Evolutionary conservation across 2,888 invertebrate genomes (phyloP), one percentile per base, ranked within the genome.

Genomic region (Dromius quadrimaculatus): DNA sequence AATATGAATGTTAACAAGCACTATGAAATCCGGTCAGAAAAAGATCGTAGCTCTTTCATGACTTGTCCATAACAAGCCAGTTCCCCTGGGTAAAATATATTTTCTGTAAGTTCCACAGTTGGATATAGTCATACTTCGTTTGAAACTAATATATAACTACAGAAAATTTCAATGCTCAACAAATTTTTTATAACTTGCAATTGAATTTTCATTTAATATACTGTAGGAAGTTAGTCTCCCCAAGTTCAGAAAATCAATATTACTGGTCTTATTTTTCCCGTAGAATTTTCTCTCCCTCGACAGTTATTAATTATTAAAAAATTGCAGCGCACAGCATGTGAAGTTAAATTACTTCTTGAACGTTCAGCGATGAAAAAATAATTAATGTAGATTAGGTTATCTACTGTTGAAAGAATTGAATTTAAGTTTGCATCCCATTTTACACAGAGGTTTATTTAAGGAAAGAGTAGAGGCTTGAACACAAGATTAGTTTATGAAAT

Each of bases 231-330:
- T 1, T 36, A n/a, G 2, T 11, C 2, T n/a, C 50, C 17, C 13
- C 13, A 45, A 28, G 28, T 28, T 28, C 8, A 8, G 8, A 54
- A 54, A 54, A 54, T 54, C 50, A 54, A 54, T 54, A 54, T 1
- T 17, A 41, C 3, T 28, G 23, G 50, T 23, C 23, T 23, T 64
- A 47, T 64, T 64, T 36, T 64, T 64, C 36, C 32, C 45, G 50
- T 47, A 36, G 50, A 50, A 47, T 47, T 47, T 64, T 43, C 15
- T 13, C 20, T 22, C 64, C 64, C 32, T 11, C 34, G 64, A 50
- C 64, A 64, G 64, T 23, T 64, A 64, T 64, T 64, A 64, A 64
- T 64, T 64, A 64, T 64, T 64, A 64, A 64, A 64, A 64, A 64
- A 64, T 64, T 64, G 64, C 64, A 47, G 47, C 36, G 50, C 64